A percentile compares a stretch with the other conserved stretches of the same genome.
These are phyloP conservation scores for Metaphire vulgaris DNA, from an alignment of 1,140 invertebrate species.

Conservation along the genomic window DNA sequence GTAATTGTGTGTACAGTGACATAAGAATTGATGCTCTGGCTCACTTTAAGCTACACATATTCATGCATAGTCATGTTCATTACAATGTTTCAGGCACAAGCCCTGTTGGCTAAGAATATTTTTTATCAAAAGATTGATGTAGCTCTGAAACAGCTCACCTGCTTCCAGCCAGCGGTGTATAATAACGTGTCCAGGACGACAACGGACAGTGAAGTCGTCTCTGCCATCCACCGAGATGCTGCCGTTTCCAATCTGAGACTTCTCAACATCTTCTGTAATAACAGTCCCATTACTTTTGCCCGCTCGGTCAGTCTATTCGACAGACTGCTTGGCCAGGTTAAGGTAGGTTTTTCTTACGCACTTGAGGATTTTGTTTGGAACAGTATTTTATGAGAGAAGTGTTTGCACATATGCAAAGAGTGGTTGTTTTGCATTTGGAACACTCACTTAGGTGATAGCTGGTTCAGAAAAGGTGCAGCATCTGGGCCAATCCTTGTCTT, in stretches of 20 bases:
- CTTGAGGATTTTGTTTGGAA: no score
- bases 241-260: conserved; percentile 28
- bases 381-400: no score
- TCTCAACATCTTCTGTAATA: conserved; percentile 30
- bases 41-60: no score
- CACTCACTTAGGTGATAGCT: no score
- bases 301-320: conserved; percentile 31
- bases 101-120: conserved; percentile 17
- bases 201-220: conserved; percentile 20
- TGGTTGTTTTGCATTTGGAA: no score
- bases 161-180: conserved; percentile 21
- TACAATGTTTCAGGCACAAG: conserved; percentile 21
- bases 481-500: no score
- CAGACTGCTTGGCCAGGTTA: conserved; percentile 31
- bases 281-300: conserved; percentile 31
- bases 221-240: conserved; percentile 22
- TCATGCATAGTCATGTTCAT: no score
- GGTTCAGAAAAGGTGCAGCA: no score
- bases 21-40: no score
- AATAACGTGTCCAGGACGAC: conserved; percentile 18
- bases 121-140: conserved; percentile 25
- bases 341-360: no score
- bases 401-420: no score
- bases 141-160: conserved; percentile 3
- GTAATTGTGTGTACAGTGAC: no score